Percentiles rank a stretch among this genome's conserved stretches.
Conservation (phyloP, 2,113 vertebrate genomes). For the Ibidorhyncha struthersii region DNA sequence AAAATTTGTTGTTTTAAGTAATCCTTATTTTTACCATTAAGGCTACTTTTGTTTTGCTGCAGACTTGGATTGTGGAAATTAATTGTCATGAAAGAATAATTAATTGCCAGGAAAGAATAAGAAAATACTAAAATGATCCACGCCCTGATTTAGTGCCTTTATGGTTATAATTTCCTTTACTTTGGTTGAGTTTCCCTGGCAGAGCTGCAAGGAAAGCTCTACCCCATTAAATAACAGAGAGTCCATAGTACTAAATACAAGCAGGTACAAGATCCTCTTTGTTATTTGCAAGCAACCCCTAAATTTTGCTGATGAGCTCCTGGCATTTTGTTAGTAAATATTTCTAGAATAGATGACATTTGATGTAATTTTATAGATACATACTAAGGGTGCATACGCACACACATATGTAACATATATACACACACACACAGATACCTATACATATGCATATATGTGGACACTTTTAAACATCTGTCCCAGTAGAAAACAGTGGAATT, state of each 20-base stretch:
- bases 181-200: not conserved
- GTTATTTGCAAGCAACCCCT: not conserved
- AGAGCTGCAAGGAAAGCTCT: not conserved
- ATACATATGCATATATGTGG: not conserved
- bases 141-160: not conserved
- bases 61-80: not conserved
- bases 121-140: not conserved
- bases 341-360: not conserved
- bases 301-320: not conserved
- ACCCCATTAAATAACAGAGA: not conserved
- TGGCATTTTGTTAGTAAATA: not conserved
- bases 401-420: no score
- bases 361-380: not conserved
- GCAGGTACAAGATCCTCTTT: not conserved
- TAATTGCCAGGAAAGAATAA: not conserved
- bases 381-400: not conserved
- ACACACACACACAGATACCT: not conserved
- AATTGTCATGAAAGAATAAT: not conserved
- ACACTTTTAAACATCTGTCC: not conserved
- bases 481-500: not conserved
- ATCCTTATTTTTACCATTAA: not conserved
- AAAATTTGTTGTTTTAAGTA: not conserved
- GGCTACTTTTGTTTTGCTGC: not conserved
- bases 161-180: not conserved
- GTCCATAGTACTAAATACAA: not conserved